These are phyloP conservation scores for Agrotis clavis DNA, from an alignment of 2,888 invertebrate genomes.

Conservation along the genomic window DNA sequence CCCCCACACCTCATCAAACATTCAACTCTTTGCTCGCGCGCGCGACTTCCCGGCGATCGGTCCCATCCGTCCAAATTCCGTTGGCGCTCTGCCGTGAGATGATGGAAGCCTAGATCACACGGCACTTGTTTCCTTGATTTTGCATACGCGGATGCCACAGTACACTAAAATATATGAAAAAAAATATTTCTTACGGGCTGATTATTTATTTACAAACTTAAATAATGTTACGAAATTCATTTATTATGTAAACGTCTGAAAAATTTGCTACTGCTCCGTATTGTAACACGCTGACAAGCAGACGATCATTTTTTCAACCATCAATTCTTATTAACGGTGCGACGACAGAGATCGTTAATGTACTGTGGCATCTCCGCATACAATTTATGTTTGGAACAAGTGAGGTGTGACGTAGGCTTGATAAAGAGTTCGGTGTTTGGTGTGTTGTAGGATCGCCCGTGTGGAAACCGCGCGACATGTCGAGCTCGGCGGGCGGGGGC, in stretches of 20 bases:
- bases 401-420: constrained; percentile 53
- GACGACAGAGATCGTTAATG: constrained; percentile 34
- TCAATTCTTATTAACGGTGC: constrained; percentile 24
- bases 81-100: constrained; percentile 72
- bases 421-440: constrained; percentile 91
- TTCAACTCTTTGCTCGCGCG: constrained; percentile 90
- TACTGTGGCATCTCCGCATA: constrained; percentile 51
- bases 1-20: constrained; percentile 90
- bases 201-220: constrained; percentile 12
- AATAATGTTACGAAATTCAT: constrained; percentile 10
- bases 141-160: constrained; percentile 46
- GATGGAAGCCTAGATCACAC: constrained; percentile 61
- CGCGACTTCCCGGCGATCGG: constrained; percentile 83
- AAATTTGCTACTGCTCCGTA: constrained; percentile 15
- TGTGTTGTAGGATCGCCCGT: constrained; percentile 98
- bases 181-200: constrained; percentile 1
- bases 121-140: constrained; percentile 46
- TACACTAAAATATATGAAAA: constrained; percentile 27
- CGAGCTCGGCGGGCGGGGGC: constrained; percentile 89
- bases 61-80: constrained; percentile 80
- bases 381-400: constrained; percentile 38
- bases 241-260: neutral
- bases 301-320: constrained; percentile 5
- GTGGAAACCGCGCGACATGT: constrained; percentile 99
- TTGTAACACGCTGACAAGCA: constrained; percentile 22